Evolutionary conservation across 2,797 vertebrate species (phyloP), one percentile per base, ranked within the genome.

Genomic region (Tangara arthus): DNA sequence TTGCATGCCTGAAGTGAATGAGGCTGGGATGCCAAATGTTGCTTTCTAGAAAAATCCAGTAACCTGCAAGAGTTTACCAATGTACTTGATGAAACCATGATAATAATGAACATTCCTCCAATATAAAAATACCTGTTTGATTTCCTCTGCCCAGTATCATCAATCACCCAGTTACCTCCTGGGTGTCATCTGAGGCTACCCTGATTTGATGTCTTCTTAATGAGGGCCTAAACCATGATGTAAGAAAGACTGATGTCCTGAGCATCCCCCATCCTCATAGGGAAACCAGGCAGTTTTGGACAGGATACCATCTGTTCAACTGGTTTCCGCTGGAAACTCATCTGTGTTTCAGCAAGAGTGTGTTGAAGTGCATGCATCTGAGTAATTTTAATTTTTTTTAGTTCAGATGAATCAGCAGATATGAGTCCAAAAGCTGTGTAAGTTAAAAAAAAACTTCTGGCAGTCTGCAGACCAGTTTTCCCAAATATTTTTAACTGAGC

Each of bases 321-420:
- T 49, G 41, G n/a, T 22, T 94, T 92, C 72, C 0, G 0, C 32
- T 91, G 53, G 53, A 91, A 94, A 85, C 15, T 83, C 50, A 27
- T 56, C 20, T 64, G 24, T 81, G 42, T 75, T 91, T 42, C n/a
- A 4, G 42, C 39, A 85, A 87, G 81, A 68, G 27, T 78, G 56
- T 60, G 32, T 37, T 88, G 49, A 94, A 94, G 42, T 69, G 32
- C 28, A 57, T 55, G 46, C 10, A 3, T 78, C 78, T 92, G 81
- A 65, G n/a, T 42, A 80, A 84, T 76, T 90, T 87, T 11, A 2
- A 8, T 27, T 63, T 71, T 71, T 87, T 93, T 95, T 68, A 68
- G 68, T 87, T 91, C 65, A 94, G 61, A 75, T 88, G 69, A 94
- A 64, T 94, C 85, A 95, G 84, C 87, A 94, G 42, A 82, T 85